These are phyloP conservation scores for Megaustenia siamemsis DNA, from an alignment of 2,888 invertebrate species.

Conservation along the genomic window DNA sequence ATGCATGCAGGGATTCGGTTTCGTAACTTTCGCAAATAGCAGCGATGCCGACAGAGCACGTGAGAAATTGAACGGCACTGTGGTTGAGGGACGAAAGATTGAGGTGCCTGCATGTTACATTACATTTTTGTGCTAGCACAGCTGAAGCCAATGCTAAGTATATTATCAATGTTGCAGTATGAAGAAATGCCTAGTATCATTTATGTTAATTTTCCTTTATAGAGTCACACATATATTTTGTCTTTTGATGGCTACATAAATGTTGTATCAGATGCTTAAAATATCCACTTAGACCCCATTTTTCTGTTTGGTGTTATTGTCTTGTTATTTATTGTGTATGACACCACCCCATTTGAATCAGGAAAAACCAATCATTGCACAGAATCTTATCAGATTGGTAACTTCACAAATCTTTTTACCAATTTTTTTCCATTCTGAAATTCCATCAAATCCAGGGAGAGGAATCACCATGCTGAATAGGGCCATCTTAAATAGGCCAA, in stretches of 20 bases:
- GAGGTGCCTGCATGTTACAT: constrained; percentile 87
- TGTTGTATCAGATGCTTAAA: constrained; percentile 44
- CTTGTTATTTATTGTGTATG: neutral
- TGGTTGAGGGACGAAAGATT: constrained; percentile 99
- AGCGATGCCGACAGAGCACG: constrained; percentile 99
- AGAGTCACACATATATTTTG: constrained; percentile 49
- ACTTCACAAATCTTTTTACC: constrained; percentile 22
- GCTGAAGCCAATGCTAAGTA: constrained; percentile 70
- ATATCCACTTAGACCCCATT: constrained; percentile 45
- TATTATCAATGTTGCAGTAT: constrained; percentile 75
- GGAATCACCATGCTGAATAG: constrained; percentile 48
- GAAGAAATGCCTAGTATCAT: constrained; percentile 76
- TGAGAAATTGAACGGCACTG: constrained; percentile 99
- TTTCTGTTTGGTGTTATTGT: constrained; percentile 40
- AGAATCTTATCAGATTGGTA: constrained; percentile 12
- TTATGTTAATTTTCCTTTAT: constrained; percentile 40
- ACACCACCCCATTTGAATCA: constrained; percentile 20
- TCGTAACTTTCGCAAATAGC: constrained; percentile 99
- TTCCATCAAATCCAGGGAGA: constrained; percentile 51
- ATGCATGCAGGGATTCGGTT: constrained; percentile 99
- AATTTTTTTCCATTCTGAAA: constrained; percentile 38
- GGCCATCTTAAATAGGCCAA: constrained; percentile 55
- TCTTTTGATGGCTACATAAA: constrained; percentile 50
- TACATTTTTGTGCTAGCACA: constrained; percentile 78
- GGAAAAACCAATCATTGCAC: constrained; percentile 23